Evolutionary conservation across 2,888 invertebrate species (phyloP).

Genomic region (Lottia scabra): DNA sequence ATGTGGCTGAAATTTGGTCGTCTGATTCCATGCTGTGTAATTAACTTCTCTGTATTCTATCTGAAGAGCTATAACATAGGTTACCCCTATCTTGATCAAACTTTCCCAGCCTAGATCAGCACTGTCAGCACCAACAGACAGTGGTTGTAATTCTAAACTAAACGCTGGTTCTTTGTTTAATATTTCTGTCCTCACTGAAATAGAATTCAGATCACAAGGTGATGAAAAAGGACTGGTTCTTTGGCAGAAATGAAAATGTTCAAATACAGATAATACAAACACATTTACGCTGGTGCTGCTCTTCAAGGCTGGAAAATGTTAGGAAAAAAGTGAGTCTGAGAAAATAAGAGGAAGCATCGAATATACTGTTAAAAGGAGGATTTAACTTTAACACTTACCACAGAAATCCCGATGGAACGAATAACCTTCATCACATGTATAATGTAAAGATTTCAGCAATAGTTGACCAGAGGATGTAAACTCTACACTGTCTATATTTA

Average conservation of each 20-base stretch:
- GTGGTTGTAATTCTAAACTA: neutral
- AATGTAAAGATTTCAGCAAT: slow-evolving; percentile 9
- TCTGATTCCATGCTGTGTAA: slow-evolving; percentile 20
- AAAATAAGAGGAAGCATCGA: no score
- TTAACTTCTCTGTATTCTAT: slow-evolving; percentile 18
- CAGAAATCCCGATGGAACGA: slow-evolving; percentile 19
- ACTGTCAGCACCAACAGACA: slow-evolving; percentile 14
- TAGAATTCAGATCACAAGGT: neutral
- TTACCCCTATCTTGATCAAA: slow-evolving; percentile 3
- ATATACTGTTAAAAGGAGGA: no score
- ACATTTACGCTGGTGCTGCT: no score
- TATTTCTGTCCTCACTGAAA: neutral
- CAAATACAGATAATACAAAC: no score
- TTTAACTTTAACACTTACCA: slow-evolving; percentile 13
- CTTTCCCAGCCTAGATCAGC: slow-evolving; percentile 24
- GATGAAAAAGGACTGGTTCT: no score
- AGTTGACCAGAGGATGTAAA: slow-evolving; percentile 12
- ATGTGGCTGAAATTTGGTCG: slow-evolving; percentile 12
- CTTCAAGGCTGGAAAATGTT: no score
- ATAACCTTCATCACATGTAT: slow-evolving; percentile 26
- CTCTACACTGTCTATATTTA: slow-evolving; percentile 14
- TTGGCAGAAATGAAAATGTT: no score
- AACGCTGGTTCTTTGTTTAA: neutral
- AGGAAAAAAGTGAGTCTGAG: no score
- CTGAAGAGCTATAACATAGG: slow-evolving; percentile 26